phyloP scores from a whole-genome alignment of 2,888 invertebrate species.

The Lasioglossum zephyrum region DNA sequence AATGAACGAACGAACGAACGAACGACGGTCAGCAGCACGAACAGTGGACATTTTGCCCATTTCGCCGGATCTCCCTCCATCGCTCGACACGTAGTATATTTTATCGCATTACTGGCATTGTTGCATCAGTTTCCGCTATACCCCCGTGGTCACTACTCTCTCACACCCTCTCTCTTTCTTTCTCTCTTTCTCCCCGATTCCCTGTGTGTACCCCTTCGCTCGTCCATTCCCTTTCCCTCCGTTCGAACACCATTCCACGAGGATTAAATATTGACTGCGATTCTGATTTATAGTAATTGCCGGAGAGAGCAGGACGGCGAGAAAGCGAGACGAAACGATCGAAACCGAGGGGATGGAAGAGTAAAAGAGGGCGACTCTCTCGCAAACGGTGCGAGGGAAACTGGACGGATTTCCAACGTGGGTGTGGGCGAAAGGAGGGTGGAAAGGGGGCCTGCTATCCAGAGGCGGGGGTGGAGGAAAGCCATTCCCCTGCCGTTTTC shows the following conservation, averaged over 20 bases:
- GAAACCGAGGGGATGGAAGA: slow-evolving; percentile 45
- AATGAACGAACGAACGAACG: slow-evolving; percentile 39
- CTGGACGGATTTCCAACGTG: slow-evolving; percentile 65
- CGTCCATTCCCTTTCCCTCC: slow-evolving; percentile 31
- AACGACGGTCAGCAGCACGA: slow-evolving; percentile 70
- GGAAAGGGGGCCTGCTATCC: slow-evolving; percentile 30
- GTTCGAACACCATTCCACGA: slow-evolving; percentile 80
- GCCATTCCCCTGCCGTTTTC: slow-evolving; percentile 77
- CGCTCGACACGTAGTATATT: slow-evolving; percentile 79
- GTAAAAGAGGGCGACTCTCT: slow-evolving; percentile 58
- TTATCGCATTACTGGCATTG: slow-evolving; percentile 82
- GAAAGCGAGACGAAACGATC: slow-evolving; percentile 61
- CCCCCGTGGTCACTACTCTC: slow-evolving; percentile 63
- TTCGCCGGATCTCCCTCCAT: slow-evolving; percentile 49
- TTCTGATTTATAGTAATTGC: slow-evolving; percentile 84
- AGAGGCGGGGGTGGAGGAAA: slow-evolving; percentile 64
- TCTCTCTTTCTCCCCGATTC: slow-evolving; percentile 27
- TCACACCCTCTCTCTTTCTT: slow-evolving; percentile 42
- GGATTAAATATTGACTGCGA: slow-evolving; percentile 84
- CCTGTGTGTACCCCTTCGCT: slow-evolving; percentile 46
- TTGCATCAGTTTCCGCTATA: slow-evolving; percentile 75
- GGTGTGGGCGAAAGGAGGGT: slow-evolving; percentile 30
- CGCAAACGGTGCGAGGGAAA: slow-evolving; percentile 60
- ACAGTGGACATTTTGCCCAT: slow-evolving; percentile 72
- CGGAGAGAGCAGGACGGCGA: slow-evolving; percentile 74